Evolutionary conservation across 2,888 invertebrate species (phyloP).

Genomic region (Andrena camellia): DNA sequence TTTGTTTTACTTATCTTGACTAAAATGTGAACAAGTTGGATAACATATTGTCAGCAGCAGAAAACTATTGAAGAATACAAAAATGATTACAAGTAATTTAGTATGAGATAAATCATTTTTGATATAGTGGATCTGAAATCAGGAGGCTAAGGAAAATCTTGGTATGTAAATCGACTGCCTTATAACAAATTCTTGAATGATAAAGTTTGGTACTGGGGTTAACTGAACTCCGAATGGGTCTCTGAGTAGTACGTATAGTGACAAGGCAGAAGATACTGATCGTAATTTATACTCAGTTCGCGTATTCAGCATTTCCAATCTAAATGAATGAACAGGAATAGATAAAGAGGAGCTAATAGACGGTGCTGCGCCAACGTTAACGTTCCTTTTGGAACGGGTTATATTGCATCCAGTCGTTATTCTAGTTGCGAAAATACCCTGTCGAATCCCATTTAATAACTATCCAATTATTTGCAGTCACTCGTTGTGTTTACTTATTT

Average conservation of each 20-base stretch:
- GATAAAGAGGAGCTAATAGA: constrained; percentile 62
- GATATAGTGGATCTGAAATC: not conserved
- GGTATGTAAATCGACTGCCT: constrained; percentile 38
- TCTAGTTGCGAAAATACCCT: too few relatives aligned
- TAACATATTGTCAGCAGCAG: not conserved
- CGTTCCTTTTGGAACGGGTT: constrained; percentile 44
- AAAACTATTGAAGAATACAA: not conserved
- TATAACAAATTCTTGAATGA: constrained; percentile 61
- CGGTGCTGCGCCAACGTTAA: constrained; percentile 43
- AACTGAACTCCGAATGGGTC: constrained; percentile 34
- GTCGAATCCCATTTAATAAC: too few relatives aligned
- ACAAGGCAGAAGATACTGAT: constrained; percentile 68
- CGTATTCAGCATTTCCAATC: constrained; percentile 67
- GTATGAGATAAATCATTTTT: constrained; percentile 4
- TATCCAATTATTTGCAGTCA: too few relatives aligned
- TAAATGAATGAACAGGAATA: constrained; percentile 64
- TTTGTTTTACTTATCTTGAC: too few relatives aligned
- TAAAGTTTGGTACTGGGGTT: constrained; percentile 59
- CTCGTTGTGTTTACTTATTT: not conserved
- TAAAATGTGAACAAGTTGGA: too few relatives aligned
- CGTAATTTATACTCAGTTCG: constrained; percentile 70
- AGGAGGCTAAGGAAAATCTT: not conserved
- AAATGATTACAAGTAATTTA: not conserved
- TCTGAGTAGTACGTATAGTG: constrained; percentile 52
- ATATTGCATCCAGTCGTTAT: constrained; percentile 35